Evolutionary conservation across 2,888 invertebrate species (phyloP).

Genomic region (Poecilus cupreus): DNA sequence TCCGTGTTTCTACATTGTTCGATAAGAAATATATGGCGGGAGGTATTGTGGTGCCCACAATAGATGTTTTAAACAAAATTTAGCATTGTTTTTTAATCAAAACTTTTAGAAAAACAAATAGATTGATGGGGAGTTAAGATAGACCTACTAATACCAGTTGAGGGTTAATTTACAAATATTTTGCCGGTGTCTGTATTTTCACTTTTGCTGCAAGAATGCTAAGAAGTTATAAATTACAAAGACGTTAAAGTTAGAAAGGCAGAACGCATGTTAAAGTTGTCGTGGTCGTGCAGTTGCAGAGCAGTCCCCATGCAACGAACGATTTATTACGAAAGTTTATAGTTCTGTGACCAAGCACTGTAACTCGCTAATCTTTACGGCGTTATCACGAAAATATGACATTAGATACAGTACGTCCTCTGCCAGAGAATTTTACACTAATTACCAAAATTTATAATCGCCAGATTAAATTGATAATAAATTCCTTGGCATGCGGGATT

Average conservation of each 20-base stretch:
- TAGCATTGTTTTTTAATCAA: too few species aligned
- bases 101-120: too few species aligned
- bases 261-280: background rate
- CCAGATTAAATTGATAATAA: constrained; percentile 54
- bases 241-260: background rate
- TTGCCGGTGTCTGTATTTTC: too few species aligned
- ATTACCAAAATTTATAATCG: constrained; percentile 53
- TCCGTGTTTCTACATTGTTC: too few species aligned
- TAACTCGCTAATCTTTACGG: constrained; percentile 33
- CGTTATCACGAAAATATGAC: constrained; percentile 48
- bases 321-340: constrained; percentile 42
- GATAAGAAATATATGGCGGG: too few species aligned
- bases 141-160: too few species aligned
- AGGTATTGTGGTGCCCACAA: too few species aligned
- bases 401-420: constrained; percentile 43
- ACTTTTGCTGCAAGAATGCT: background rate
- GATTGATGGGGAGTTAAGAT: too few species aligned
- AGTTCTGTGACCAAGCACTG: constrained; percentile 17
- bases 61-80: too few species aligned
- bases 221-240: background rate
- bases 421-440: constrained; percentile 46
- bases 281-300: constrained; percentile 7
- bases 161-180: too few species aligned
- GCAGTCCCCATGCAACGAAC: constrained; percentile 21
- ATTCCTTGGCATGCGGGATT: constrained; percentile 32